Evolutionary conservation across 1,140 invertebrate genomes (phyloP).

Genomic region (Brachionus rotundiformis): DNA sequence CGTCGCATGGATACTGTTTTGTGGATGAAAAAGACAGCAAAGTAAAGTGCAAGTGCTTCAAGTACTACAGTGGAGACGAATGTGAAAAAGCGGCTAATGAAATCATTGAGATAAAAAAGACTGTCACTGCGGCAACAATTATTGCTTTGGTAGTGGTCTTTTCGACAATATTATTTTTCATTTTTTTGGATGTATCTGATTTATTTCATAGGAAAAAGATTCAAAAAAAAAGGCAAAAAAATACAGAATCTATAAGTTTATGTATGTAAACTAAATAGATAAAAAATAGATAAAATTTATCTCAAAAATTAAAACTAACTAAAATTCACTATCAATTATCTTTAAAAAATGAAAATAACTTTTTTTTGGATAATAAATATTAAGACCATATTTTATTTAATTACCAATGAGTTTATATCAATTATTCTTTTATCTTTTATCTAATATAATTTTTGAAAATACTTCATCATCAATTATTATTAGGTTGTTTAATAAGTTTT

Average conservation of each 20-base stretch:
- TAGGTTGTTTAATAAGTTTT: too few species aligned
- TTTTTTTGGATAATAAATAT: too few species aligned
- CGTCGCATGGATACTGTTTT: background rate
- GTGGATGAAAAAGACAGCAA: background rate
- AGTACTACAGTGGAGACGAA: background rate
- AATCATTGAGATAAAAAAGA: background rate
- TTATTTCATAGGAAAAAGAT: background rate
- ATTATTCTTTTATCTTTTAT: too few species aligned
- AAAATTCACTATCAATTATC: too few species aligned
- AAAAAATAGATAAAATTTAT: too few species aligned
- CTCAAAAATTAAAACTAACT: too few species aligned
- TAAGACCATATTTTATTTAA: too few species aligned
- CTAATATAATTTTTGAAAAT: too few species aligned
- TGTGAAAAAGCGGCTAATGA: conserved; percentile 7
- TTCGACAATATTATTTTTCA: background rate
- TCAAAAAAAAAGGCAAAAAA: background rate
- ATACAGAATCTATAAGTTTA: background rate
- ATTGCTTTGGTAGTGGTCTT: background rate
- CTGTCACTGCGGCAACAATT: background rate
- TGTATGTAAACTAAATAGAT: background rate
- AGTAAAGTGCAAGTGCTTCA: conserved; percentile 15
- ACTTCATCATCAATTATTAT: too few species aligned
- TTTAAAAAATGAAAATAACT: too few species aligned
- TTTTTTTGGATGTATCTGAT: background rate
- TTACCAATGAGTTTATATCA: too few species aligned